Evolutionary conservation across 1,140 invertebrate species (phyloP), one percentile per base, ranked within the genome.

Genomic region (Apocrypta bakeri): DNA sequence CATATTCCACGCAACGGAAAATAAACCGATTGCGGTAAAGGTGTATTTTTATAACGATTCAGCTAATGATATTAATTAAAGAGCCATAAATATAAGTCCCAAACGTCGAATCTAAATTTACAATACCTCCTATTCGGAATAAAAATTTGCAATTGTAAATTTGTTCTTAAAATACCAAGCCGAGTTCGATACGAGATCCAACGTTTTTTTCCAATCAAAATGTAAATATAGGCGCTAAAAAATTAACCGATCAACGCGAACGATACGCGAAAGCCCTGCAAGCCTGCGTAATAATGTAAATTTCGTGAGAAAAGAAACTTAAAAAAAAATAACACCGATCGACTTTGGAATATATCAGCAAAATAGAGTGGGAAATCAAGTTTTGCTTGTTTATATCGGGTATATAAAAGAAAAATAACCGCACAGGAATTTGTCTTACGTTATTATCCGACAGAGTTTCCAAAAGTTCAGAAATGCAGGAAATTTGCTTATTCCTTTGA

Each of bases 201-300:
- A 17, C 12, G 17, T 33, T 69, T 17, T 69, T 69, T 69, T 33
- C 68, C 29, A 69, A 69, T 69, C 4, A 33, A 69, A 33, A 69
- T 69, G 68, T 69, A 69, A 69, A 69, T 69, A 17, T n/a, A 69
- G 12, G 31, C 25, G 66, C 27, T 27, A 21, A 69, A 69, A 33
- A 33, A 31, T 69, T 69, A 69, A 31, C 8, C 21, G 31, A 25
- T 21, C 31, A n/a, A 8, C 33, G 31, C 37, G 29, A 71, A 37
- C 33, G 69, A 3, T 14, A 68, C 42, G 25, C 69, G 29, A 71
- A 37, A 71, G 33, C 21, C 69, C 69, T 72, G 31, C 8, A 17
- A 33, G 68, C 29, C 11, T 17, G 33, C 69, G 69, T 72, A 42
- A 72, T 37, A 37, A 72, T 72, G 33, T 29, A 72, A 72, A 72